Evolutionary conservation across 2,888 invertebrate species (phyloP), one percentile per base, ranked within the genome.

Genomic region (Petrophora chlorosata): DNA sequence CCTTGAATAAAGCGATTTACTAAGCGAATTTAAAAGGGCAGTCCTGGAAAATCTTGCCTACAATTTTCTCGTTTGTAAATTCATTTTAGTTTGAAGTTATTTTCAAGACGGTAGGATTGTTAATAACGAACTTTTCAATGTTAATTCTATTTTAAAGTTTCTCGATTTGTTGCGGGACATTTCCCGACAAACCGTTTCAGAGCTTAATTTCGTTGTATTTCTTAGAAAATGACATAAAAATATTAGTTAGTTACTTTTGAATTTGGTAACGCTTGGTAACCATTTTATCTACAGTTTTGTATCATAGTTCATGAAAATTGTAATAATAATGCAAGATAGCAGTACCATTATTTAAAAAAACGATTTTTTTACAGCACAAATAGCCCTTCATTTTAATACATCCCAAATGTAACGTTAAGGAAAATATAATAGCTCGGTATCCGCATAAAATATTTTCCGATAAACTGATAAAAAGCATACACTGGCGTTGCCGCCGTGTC

Each of bases 391-490:
- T 13, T 19, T 13, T 22, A 22, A 22, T 2, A 17, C 5, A 17
- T 17, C 9, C 16, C 12, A 16, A 36, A 25, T 26, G 9, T 26
- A 26, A 16, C 17, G 26, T 15, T n/a, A 4, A n/a, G 4, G 19
- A 29, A n/a, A 16, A 73, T 70, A 66, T 73, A 71, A 74, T 76
- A 76, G 67, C 59, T 55, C 54, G 56, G 64, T 70, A 70, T 71
- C 57, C 68, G 64, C 59, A 67, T 66, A 70, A 73, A 71, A 78
- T 75, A 74, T 79, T 79, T 67, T 28, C 64, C 76, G 69, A 83
- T 82, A 79, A 80, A 72, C 73, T 78, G 77, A 79, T 81, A 79
- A 80, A 85, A 81, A 78, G 73, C 70, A 69, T 66, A 76, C 72
- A 59, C 54, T 58, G 41, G 29, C 50, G 39, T 33, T 71, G 60